Evolutionary conservation across 2,113 vertebrate genomes (phyloP).

Genomic region (Megaceryle maxima): DNA sequence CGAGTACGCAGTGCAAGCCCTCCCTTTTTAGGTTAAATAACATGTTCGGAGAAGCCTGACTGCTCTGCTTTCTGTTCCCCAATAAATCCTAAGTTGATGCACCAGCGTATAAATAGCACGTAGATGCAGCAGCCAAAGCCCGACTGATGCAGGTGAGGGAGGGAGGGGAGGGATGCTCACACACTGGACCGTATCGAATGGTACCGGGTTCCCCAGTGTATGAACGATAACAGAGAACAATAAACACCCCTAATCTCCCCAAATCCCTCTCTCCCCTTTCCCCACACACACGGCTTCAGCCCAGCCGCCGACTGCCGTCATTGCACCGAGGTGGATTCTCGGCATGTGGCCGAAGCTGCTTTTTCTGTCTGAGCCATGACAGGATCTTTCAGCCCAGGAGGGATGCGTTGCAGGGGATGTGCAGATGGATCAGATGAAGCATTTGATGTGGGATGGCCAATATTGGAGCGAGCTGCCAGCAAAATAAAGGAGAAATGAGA

Average conservation of each 20-base stretch:
- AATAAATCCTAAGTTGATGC: conserved; percentile 38
- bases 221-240: neutral
- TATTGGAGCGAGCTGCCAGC: neutral
- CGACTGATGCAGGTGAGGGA: conserved; percentile 6
- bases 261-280: neutral
- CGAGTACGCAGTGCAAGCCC: neutral
- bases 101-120: neutral
- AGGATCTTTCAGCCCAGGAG: neutral
- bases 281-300: neutral
- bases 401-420: neutral
- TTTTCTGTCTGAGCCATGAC: conserved; percentile 6
- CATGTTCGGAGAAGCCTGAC: neutral
- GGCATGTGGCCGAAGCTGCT: conserved; percentile 28
- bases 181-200: neutral
- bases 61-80: neutral
- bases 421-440: neutral
- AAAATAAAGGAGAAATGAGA: neutral
- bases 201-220: neutral
- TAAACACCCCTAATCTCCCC: neutral
- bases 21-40: neutral
- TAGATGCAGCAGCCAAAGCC: conserved; percentile 28
- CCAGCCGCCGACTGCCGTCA: neutral
- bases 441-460: neutral
- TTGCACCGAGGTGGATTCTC: neutral
- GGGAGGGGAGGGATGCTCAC: conserved; percentile 15